Evolutionary conservation across 2,113 vertebrate genomes (phyloP), one percentile per base, ranked within the genome.

Genomic region (Corythoichthys intestinalis): DNA sequence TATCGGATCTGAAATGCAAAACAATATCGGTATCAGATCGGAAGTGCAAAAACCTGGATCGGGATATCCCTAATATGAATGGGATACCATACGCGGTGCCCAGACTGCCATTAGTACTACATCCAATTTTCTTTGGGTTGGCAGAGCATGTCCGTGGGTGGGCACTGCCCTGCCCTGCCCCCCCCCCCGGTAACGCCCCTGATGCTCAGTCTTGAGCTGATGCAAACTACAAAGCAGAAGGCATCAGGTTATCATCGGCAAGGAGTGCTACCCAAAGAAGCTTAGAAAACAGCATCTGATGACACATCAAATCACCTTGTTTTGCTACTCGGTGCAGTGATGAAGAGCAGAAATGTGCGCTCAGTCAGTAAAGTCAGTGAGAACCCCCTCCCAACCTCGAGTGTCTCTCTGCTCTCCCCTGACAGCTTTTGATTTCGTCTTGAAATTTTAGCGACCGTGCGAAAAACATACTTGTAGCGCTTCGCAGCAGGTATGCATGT

Each of bases 401-500:
- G 66, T 74, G 70, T 72, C 54, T 84, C 65, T 65, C 81, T 70
- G 69, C 62, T 62, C 74, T 47, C 52, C 66, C 71, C 60, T 35
- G 0, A 2, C 37, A 72, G 71, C 48, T 74, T 58, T 81, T 81
- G 62, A 70, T 83, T 81, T 77, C 65, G 80, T 78, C 83, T 81
- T 77, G 75, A 82, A 72, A 83, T 78, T 58, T 70, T 68, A 73
- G 70, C 13, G 70, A 71, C 44, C 74, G 67, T 58, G 69, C 59
- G 78, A 72, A 50, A 75, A 82, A 77, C 63, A 54, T 75, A 83
- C 78, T 77, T 84, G 76, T 41, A 41, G 4, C 3, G 39, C 20
- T 28, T 83, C 73, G 70, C 74, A 77, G 75, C 76, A 82, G 84
- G 91, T 89, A 78, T 44, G 83, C 80, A 80, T 83, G 82, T 84